Base-by-base conservation (phyloP, 2,113 vertebrate genomes). In the Eurypyga helias region DNA sequence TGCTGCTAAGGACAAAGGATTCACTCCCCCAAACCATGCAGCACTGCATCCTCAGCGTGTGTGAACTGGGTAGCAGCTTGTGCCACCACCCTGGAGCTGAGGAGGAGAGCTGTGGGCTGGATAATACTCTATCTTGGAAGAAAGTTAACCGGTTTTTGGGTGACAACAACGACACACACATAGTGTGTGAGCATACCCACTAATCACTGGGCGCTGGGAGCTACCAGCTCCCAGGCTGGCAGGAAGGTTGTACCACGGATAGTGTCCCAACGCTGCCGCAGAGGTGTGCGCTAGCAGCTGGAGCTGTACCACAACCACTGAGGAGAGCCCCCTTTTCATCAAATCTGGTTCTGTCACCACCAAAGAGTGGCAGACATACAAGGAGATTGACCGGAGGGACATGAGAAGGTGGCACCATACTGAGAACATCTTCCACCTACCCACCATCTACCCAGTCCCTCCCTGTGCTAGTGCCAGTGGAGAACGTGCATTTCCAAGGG, bases 141-240 rank as follows among this genome's bases (percentile, higher is more conserved):
- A 60, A 85, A 64, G 29, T 45, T 41, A 66, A 41, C 33, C 2
- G 0, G 49, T 13, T 41, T 46, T 73, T 45, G 25, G 31, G 41
- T 67, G 14, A 34, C 0, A 1, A 38, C 18, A 16, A 26, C 1
- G 5, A 48, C 34, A 29, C 10, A 11, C n/a, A 36, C 7, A 5
- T 16, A 45, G 36, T 9, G 9, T 29, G 19, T 62, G 33, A 75
- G 25, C 10, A 4, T 24, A 60, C 75, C 45, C 15, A n/a, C 18
- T 51, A 17, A 69, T 29, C 33, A 31, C 55, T 49, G 75, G 33
- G 17, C 57, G 20, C 20, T 4, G 2, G 79, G n/a, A 71, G 38
- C 51, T 75, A 41, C 55, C 60, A 69, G 49, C 49, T 87, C n/a
- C 55, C 67, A 4, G 0, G 0, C 45, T 77, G 75, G 33, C 36